phyloP scores from a whole-genome alignment of 2,113 vertebrate species.

The Planiliza haematocheilus region DNA sequence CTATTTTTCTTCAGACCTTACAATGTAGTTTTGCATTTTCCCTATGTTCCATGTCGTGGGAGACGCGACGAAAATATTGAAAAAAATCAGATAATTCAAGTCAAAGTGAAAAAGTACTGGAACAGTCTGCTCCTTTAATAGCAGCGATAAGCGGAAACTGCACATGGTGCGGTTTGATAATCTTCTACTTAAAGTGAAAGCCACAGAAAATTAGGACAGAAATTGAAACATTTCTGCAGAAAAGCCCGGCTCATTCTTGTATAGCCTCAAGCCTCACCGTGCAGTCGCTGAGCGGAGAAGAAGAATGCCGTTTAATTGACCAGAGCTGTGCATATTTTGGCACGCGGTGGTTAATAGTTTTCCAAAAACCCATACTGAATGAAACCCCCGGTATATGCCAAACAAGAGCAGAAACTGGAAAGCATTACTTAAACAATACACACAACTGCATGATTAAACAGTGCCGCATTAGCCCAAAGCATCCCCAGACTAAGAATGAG shows the following conservation, averaged over 20 bases:
- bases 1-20: not conserved
- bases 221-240: slow-evolving; percentile 44
- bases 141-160: slow-evolving; percentile 44
- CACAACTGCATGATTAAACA: not conserved
- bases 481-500: slow-evolving; percentile 7
- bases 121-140: slow-evolving; percentile 51
- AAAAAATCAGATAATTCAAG: slow-evolving; percentile 31
- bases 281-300: not conserved
- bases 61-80: not conserved
- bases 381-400: not conserved
- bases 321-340: slow-evolving; percentile 5
- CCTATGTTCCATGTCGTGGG: not conserved
- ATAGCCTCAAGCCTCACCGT: not conserved
- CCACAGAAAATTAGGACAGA: slow-evolving; percentile 29
- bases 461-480: not conserved
- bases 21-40: not conserved
- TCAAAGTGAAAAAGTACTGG: not conserved
- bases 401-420: slow-evolving; percentile 24
- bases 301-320: slow-evolving; percentile 12
- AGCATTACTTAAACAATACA: slow-evolving; percentile 7
- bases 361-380: slow-evolving; percentile 11
- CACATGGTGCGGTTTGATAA: slow-evolving; percentile 46
- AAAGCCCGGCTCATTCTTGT: slow-evolving; percentile 16
- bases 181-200: slow-evolving; percentile 40
- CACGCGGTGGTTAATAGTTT: not conserved